Base-by-base conservation (phyloP, 2,888 invertebrate genomes). In the Pherbina coryleti region DNA sequence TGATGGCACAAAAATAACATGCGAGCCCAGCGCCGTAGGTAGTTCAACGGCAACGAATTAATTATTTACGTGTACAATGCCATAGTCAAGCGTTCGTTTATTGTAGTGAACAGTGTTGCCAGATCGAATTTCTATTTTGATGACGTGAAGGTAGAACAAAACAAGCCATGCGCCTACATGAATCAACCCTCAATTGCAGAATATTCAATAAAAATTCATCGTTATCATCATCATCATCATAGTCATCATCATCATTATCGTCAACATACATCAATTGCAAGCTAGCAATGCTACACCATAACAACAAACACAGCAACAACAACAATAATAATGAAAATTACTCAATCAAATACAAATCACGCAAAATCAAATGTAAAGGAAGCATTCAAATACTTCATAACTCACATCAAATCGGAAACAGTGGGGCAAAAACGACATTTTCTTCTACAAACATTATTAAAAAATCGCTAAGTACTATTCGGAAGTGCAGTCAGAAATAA, bases 321-420 rank as follows among this genome's bases (percentile, higher is more conserved):
- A 77, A 72, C 51, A 22, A 71, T 25, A 28, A n/a, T 34, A 60
- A 37, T 7, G 69, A 19, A 64, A 75, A 53, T 49, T 66, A 66
- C 64, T 67, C 75, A 67, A 75, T 75, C 49, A 75, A 37, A 66
- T 37, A 67, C 66, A 75, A 75, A 75, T 75, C 67, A 75, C 51
- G 34, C 25, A 75, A 67, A 67, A 53, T 62, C 49, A 64, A 67
- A 66, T 8, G 66, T 25, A 25, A 53, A 37, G n/a, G 31, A 51
- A 73, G 7, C 72, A 62, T 37, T 62, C 28, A 49, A 64, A 53
- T 66, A 66, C 53, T 64, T n/a, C 64, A 75, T 75, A 66, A 67
- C 67, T 75, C 72, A 71, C 53, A 19, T 31, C 49, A 25, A 66
- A n/a, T 9, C 49, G 9, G 14, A 37, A 14, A 71, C 70, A 66